Evolutionary conservation across 92 coral and sea anemone genomes (phyloP), one percentile per base, ranked within the genome.

Genomic region (Zoanthus sansibaricus): DNA sequence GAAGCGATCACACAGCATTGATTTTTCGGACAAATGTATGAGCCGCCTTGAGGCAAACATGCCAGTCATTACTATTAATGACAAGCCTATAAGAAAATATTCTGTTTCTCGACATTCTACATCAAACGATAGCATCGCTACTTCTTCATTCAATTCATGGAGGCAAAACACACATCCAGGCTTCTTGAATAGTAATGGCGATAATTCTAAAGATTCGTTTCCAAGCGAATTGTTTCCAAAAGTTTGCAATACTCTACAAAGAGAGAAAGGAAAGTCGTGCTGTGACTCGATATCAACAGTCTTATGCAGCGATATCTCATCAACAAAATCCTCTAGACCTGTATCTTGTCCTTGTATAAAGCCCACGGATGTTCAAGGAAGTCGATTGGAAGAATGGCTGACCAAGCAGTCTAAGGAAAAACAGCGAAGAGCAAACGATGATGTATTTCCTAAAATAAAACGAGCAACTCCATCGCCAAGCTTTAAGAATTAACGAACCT

Each of bases 251-350:
- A 77, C 68, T 55, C 82, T 33, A 54, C 42, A 48, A 78, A 7
- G 32, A 7, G 83, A 32, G 32, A 37, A 15, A 33, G 58, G 71
- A 78, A 78, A 44, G 11, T 78, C 83, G 3, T 78, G 49, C 31
- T 78, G 83, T 58, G 83, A 78, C 20, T 78, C 83, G 8, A 6
- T 78, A 32, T 78, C 83, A 54, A 58, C 83, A 9, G 15, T 78
- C 58, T 78, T 78, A 59, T 78, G 83, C 49, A 78, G 83, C 32
- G 83, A 78, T 6, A n/a, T 58, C 9, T 78, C 83, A 31, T 78
- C 83, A 58, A 78, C 83, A 12, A 31, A 78, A 78, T 59, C 71
- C 3, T 56, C 71, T 58, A 1, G 1, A 15, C 83, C 83, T 20
- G 17, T 16, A 11, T 78, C 32, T 13, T 25, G 71, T 56, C 4